Evolutionary conservation across 2,797 vertebrate species (phyloP), one percentile per base, ranked within the genome.

Genomic region (Oryzias dopingdopingensis): DNA sequence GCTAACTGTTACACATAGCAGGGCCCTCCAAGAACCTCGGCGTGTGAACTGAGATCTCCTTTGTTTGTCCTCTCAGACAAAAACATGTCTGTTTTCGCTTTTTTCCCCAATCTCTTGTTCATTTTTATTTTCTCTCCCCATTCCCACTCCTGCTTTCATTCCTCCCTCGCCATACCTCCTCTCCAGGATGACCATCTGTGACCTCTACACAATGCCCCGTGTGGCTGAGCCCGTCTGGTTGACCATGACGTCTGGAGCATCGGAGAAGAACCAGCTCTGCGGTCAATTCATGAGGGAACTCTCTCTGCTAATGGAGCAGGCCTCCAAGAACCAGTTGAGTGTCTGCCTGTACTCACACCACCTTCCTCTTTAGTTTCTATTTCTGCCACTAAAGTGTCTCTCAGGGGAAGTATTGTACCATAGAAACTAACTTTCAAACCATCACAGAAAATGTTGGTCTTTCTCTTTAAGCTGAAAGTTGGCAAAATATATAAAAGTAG

Each of bases 321-420:
- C 97, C 82, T 95, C 96, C 60, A 99, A 95, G 89, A 98, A 97
- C 89, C 97, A 99, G 97, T 98, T 93, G 88, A 93, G 92, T 93
- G 59, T 37, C 62, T 26, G 2, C 20, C 37, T 37, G 32, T 42
- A 6, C n/a, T 65, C 20, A 5, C 42, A 56, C 45, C 58, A 37
- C 7, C 3, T 20, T 45, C 1, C 2, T 17, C 14, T 29, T 12
- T 10, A 13, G 4, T 45, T 23, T 65, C 7, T 37, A 4, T n/a
- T 52, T 26, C 18, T 42, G 14, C 3, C 24, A 15, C 23, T 16
- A 3, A 43, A 16, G 37, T 49, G 26, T 47, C 37, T 8, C 32
- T 32, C 13, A 53, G 14, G 43, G 42, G n/a, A 24, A 26, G 7
- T 45, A 12, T 58, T 4, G 17, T 4, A 23, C 5, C 32, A 37